Evolutionary conservation across 2,797 vertebrate species (phyloP), one percentile per base, ranked within the genome.

Genomic region (Acomys russatus): DNA sequence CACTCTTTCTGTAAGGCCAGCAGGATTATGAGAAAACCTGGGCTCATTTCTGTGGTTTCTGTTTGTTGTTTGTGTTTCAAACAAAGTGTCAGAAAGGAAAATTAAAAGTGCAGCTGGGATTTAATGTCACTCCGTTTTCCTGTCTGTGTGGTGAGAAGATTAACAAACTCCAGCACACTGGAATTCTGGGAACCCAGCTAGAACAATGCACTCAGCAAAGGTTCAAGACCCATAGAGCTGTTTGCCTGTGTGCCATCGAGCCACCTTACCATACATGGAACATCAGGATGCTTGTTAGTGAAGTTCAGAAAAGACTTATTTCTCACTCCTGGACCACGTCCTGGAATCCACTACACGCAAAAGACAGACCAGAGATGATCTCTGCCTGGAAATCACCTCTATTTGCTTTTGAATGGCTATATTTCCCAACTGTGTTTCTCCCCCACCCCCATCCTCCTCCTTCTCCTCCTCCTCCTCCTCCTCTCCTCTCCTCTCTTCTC

Each of bases 11-110:
- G 83, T 87, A 14, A 73, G n/a, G n/a, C 68, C 64, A 28, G 73
- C 33, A 84, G 44, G 28, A 94, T 25, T 76, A 64, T n/a, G 74
- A 9, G 76, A 59, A 85, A 95, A 89, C 6, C 33, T 78, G 56
- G 18, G 54, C 22, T 28, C 49, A 90, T 59, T 80, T 79, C 90
- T 87, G 10, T 28, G 78, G 11, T 84, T 83, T n/a, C 20, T 70
- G 49, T 9, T 54, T 49, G 9, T 49, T 28, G 51, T 78, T 25
- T 54, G 0, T 1, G 88, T 85, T 94, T 95, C 82, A 88, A 92
- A 54, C 30, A 88, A 96, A 56, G 7, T 28, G 71, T 96, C 49
- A 61, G 88, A 93, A 88, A 82, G 51, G 23, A 12, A 86, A 95
- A 20, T 15, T 87, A 54, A 73, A 54, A 90, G 56, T 28, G 44